Percentiles rank a stretch among this genome's conserved stretches.
phyloP scores from a whole-genome alignment of 2,888 invertebrate species.

The Rhaphigaster nebulosa region DNA sequence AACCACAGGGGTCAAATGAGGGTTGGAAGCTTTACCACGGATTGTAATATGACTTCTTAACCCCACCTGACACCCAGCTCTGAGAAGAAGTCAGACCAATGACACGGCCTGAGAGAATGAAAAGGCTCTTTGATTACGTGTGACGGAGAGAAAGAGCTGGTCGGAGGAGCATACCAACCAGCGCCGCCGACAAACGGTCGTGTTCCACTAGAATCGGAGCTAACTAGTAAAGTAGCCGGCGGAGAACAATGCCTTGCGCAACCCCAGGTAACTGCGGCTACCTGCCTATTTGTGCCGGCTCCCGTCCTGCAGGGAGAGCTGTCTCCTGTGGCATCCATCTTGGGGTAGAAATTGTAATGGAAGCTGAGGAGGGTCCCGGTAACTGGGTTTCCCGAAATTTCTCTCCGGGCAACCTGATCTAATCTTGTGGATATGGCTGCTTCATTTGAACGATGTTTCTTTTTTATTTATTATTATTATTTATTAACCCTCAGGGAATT shows the following conservation, averaged over 20 bases:
- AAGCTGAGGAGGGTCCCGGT: not conserved
- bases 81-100: conserved; percentile 38
- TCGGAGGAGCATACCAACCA: conserved; percentile 32
- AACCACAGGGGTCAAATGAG: not conserved
- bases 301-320: not conserved
- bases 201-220: conserved; percentile 32
- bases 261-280: conserved; percentile 44
- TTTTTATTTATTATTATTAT: too few relatives aligned
- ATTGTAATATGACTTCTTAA: conserved; percentile 26
- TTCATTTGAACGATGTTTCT: too few relatives aligned
- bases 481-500: too few relatives aligned
- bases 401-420: not conserved
- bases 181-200: conserved; percentile 30
- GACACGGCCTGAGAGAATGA: conserved; percentile 28
- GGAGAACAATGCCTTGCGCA: conserved; percentile 45
- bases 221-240: conserved; percentile 25
- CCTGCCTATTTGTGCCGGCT: conserved; percentile 32
- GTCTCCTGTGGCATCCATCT: conserved; percentile 16
- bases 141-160: conserved; percentile 25
- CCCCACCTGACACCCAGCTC: not conserved
- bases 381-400: not conserved
- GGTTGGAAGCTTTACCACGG: not conserved
- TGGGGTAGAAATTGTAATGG: conserved; percentile 15
- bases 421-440: too few relatives aligned
- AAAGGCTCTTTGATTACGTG: conserved; percentile 26